A percentile compares a stretch with the other conserved stretches of the same genome.
These are phyloP conservation scores for Ispidina lecontei DNA, from an alignment of 2,797 vertebrate genomes.

Conservation along the genomic window DNA sequence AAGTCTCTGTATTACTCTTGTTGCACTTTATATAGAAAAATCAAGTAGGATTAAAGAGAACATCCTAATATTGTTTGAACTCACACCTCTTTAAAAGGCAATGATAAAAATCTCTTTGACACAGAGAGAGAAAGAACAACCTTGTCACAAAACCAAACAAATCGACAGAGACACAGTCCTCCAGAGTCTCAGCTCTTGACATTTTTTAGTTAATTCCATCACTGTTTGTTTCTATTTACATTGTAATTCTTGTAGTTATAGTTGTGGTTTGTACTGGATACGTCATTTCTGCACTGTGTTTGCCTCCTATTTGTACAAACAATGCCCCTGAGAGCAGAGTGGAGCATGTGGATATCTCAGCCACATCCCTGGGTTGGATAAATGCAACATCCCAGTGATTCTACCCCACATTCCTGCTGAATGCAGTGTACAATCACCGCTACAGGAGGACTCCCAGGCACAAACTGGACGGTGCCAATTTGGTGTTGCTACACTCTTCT, in stretches of 20 bases:
- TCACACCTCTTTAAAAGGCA: background rate
- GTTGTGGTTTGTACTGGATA: background rate
- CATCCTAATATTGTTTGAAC: background rate
- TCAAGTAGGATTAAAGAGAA: background rate
- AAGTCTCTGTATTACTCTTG: background rate
- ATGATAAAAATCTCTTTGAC: background rate
- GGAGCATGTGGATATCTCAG: background rate
- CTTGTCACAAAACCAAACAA: background rate
- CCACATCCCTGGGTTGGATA: background rate
- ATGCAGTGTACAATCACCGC: background rate
- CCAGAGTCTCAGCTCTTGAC: background rate
- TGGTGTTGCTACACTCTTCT: background rate
- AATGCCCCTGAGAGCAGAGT: background rate
- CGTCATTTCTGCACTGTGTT: background rate
- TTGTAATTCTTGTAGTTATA: background rate
- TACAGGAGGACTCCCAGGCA: background rate
- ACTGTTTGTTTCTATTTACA: background rate
- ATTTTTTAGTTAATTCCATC: background rate
- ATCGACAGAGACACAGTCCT: background rate
- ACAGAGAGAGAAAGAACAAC: background rate
- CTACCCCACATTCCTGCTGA: fast-evolving
- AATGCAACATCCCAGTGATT: background rate
- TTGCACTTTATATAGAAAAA: background rate
- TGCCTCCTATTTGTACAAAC: background rate
- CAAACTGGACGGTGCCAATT: background rate